Base-by-base conservation (phyloP, 2,113 vertebrate species). In the Strigops habroptila region DNA sequence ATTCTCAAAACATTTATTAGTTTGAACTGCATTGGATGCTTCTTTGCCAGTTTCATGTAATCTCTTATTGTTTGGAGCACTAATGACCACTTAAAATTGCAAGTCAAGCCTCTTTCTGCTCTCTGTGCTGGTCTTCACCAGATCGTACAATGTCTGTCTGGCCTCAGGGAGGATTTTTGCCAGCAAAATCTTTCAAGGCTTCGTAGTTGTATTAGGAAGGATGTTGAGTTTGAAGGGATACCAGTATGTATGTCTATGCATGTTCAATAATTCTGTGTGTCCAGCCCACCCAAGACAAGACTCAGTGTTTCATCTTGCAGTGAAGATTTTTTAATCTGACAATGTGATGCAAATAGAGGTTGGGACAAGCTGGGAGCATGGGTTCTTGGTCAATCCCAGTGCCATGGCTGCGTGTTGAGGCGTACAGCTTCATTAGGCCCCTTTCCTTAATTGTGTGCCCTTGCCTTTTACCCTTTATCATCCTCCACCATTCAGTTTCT, bases 341-440 rank as follows among this genome's bases (percentile, higher is more conserved):
- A 6, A 48, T 0, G 0, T 88, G 52, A 52, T 74, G 59, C 44
- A 93, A 31, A 2, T 1, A 5, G 60, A 19, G 35, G 22, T 33
- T 79, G 39, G 44, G 57, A 52, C 33, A n/a, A 71, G 22, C 69
- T 57, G 59, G 31, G 63, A 59, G 16, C 0, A 0, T 6, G 28
- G 10, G 22, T 28, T 91, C 60, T 88, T 63, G 44, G 17, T 74
- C 57, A 37, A 2, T 68, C n/a, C 28, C 6, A 4, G 10, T 71
- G 65, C 51, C 9, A 8, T 1, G 7, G 25, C 37, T 49, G 30
- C 6, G 4, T 37, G 23, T 63, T 68, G 48, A 43, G 30, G 22
- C 30, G 3, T 27, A 14, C 17, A 57, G 8, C 49, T 85, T 81
- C 24, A 33, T 86, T 53, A 28, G 24, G 6, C 30, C 35, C 12